Percentiles rank a stretch among this genome's conserved stretches.
Evolutionary conservation across 2,113 vertebrate genomes (phyloP).

Genomic region (Turdus rufiventris): DNA sequence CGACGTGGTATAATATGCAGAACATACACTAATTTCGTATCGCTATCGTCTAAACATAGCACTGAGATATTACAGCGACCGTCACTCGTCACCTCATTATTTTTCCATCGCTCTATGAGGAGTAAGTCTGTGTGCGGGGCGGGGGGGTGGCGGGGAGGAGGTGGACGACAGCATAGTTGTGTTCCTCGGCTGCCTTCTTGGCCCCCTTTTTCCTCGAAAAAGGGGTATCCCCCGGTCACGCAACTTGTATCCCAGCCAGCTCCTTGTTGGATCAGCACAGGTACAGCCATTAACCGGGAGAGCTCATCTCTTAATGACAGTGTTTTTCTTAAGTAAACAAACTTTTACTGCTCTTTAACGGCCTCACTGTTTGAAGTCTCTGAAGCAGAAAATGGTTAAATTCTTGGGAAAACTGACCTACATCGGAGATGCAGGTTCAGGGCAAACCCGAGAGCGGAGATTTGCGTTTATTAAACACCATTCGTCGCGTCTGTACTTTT

Average conservation of each 20-base stretch:
- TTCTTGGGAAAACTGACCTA: constrained; percentile 74
- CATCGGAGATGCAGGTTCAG: constrained; percentile 68
- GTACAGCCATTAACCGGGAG: constrained; percentile 45
- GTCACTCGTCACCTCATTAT: constrained; percentile 60
- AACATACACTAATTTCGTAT: constrained; percentile 18
- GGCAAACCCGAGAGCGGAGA: not conserved
- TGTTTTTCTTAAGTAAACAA: constrained; percentile 74
- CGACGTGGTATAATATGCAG: constrained; percentile 1
- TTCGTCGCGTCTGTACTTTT: constrained; percentile 41
- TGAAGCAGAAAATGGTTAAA: constrained; percentile 80
- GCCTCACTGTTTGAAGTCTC: constrained; percentile 73
- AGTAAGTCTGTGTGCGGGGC: not conserved
- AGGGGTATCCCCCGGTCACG: not conserved
- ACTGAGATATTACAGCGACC: constrained; percentile 22
- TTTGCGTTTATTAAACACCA: constrained; percentile 56
- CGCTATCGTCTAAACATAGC: constrained; percentile 35
- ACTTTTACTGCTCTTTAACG: constrained; percentile 78
- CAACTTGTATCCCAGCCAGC: not conserved
- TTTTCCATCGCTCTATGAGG: constrained; percentile 50
- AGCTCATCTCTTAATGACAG: constrained; percentile 70
- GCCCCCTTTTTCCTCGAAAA: not conserved
- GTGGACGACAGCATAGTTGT: not conserved
- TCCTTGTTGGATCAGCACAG: constrained; percentile 43
- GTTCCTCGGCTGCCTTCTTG: not conserved
- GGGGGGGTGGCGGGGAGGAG: not conserved